A percentile compares a stretch with the other conserved stretches of the same genome.
These are phyloP conservation scores for Orthonevra nobilis DNA, from an alignment of 2,888 invertebrate species.

Conservation along the genomic window DNA sequence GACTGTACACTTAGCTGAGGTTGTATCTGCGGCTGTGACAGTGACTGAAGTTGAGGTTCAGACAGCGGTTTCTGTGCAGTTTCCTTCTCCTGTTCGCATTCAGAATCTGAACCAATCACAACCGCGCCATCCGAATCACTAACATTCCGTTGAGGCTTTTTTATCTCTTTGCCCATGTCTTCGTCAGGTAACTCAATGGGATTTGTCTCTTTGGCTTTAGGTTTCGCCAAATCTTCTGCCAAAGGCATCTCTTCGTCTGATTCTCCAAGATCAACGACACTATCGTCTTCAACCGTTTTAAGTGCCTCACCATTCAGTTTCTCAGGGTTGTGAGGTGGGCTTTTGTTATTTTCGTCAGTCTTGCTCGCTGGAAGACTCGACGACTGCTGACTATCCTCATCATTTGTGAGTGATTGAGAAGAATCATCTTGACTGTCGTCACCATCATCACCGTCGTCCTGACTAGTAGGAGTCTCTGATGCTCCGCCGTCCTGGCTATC, in stretches of 20 bases:
- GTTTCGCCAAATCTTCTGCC: constrained; percentile 20
- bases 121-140: constrained; percentile 77
- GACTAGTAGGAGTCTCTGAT: constrained; percentile 70
- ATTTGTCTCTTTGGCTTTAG: constrained; percentile 40
- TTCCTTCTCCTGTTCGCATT: constrained; percentile 71
- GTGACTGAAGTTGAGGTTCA: not conserved
- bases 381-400: constrained; percentile 63
- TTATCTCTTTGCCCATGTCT: constrained; percentile 8
- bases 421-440: constrained; percentile 53
- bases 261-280: constrained; percentile 76
- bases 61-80: not conserved
- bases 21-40: not conserved
- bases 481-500: constrained; percentile 72
- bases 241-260: constrained; percentile 75
- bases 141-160: constrained; percentile 23
- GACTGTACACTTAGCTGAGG: not conserved
- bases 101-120: constrained; percentile 78
- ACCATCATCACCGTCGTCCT: constrained; percentile 62
- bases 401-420: constrained; percentile 66
- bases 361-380: constrained; percentile 71
- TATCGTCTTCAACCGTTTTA: constrained; percentile 56
- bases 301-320: constrained; percentile 73
- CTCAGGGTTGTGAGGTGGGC: constrained; percentile 22
- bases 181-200: constrained; percentile 27
- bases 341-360: constrained; percentile 43